Percentiles rank a stretch among this genome's conserved stretches.
Conservation (phyloP, 2,888 invertebrate species). For the Amblyjoppa proteus region DNA sequence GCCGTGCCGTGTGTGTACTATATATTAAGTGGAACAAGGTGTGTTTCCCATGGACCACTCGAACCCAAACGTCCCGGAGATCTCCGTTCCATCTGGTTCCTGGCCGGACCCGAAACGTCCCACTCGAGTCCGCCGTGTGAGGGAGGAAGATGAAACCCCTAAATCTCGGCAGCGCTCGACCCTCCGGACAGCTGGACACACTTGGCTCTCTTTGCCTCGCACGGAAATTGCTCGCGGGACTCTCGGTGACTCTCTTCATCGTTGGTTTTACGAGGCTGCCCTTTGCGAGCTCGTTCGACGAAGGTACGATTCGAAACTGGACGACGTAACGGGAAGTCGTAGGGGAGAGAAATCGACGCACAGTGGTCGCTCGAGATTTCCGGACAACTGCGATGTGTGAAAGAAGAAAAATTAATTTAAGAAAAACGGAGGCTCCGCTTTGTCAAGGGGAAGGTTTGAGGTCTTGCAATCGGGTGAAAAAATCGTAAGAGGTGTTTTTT, state of each 20-base stretch:
- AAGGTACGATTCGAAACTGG: not conserved
- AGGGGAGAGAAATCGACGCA: not conserved
- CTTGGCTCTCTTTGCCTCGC: not conserved
- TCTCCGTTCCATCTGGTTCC: slow-evolving; percentile 25
- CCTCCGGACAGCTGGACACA: slow-evolving; percentile 7
- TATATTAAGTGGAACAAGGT: slow-evolving; percentile 20
- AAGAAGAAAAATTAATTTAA: too few relatives aligned
- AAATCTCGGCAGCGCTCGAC: not conserved
- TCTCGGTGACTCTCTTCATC: not conserved
- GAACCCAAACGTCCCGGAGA: slow-evolving; percentile 21
- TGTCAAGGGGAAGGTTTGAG: too few relatives aligned
- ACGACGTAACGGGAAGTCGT: not conserved
- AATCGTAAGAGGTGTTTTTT: too few relatives aligned
- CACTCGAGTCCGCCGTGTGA: not conserved
- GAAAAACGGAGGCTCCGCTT: too few relatives aligned
- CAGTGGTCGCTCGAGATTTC: not conserved
- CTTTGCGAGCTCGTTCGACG: slow-evolving; percentile 1
- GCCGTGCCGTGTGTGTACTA: slow-evolving; percentile 11
- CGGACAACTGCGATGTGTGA: too few relatives aligned
- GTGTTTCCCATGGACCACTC: slow-evolving; percentile 21
- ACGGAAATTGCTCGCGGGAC: not conserved
- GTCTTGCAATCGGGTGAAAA: too few relatives aligned
- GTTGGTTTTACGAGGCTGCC: not conserved
- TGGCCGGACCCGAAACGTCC: not conserved
- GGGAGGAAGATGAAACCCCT: not conserved